Conservation (phyloP, 2,113 vertebrate species). For the Lota lota region DNA sequence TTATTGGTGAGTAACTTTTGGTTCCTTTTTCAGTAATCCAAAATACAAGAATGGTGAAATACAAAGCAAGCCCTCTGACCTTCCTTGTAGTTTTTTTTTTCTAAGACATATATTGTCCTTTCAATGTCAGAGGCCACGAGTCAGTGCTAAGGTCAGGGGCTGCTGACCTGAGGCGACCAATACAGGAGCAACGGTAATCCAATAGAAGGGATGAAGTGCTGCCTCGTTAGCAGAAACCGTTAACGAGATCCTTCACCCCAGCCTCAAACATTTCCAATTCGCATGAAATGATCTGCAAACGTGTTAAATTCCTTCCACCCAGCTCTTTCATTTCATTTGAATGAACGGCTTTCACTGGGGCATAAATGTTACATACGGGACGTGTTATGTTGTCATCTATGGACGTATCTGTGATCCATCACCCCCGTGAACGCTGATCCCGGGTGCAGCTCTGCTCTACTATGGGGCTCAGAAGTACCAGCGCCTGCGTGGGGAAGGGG, state of each 20-base stretch:
- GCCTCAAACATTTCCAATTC: background rate
- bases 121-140: slow-evolving; percentile 35
- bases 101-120: background rate
- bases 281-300: too few species aligned
- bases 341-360: too few species aligned
- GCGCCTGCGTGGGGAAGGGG: slow-evolving; percentile 6
- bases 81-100: background rate
- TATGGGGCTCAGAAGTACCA: slow-evolving; percentile 7
- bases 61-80: background rate
- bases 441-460: too few species aligned
- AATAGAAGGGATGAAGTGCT: slow-evolving; percentile 11
- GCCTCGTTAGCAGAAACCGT: background rate
- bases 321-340: too few species aligned
- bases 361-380: too few species aligned
- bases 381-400: too few species aligned
- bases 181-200: slow-evolving; percentile 10
- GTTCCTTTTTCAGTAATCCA: too few species aligned
- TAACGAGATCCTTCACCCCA: background rate
- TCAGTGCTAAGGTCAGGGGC: slow-evolving; percentile 12
- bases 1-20: too few species aligned
- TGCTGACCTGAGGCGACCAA: slow-evolving; percentile 16
- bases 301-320: too few species aligned
- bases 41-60: too few species aligned
- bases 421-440: too few species aligned
- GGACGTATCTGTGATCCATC: too few species aligned